Conservation (phyloP, 2,888 invertebrate species). For the Atethmia centrago region DNA sequence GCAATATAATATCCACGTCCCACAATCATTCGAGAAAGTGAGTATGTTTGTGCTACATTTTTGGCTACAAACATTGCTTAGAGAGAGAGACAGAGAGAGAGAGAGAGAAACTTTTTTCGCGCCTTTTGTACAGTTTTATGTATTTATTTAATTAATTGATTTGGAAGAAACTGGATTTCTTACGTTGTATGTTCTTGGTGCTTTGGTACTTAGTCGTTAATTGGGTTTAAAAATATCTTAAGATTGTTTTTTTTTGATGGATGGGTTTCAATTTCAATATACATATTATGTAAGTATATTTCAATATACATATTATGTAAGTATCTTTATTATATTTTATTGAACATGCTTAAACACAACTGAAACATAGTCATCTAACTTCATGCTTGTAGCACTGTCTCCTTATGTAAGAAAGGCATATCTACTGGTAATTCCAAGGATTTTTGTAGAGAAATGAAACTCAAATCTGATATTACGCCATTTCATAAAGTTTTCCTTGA, state of each 20-base stretch:
- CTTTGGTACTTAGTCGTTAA: neutral
- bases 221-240: neutral
- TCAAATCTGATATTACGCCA: neutral
- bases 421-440: neutral
- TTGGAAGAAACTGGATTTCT: neutral
- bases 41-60: neutral
- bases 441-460: neutral
- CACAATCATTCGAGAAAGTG: neutral
- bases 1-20: neutral
- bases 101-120: no score
- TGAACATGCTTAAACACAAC: neutral
- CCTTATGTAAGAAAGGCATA: neutral
- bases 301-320: no score
- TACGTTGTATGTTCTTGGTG: neutral
- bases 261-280: neutral
- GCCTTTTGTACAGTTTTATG: no score
- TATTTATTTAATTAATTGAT: neutral
- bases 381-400: neutral
- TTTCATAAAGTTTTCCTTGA: neutral
- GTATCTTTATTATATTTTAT: constrained; percentile 8
- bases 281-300: constrained; percentile 9
- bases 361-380: neutral
- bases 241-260: neutral
- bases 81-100: neutral
- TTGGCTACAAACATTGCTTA: neutral